Evolutionary conservation across 2,113 vertebrate species (phyloP).

Genomic region (zebrafish (Danio rerio)): GRCz12tu NC_133193.1:36771001-36771500

Average conservation of each 20-base stretch:
- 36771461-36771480: constrained; percentile 47
- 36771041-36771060: constrained; percentile 17
- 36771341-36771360: constrained; percentile 42
- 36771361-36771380: constrained; percentile 34
- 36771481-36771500: constrained; percentile 50
- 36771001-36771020: neutral
- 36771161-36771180: constrained; percentile 15
- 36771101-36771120: neutral
- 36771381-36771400: constrained; percentile 45
- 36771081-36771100: neutral
- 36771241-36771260: constrained; percentile 30
- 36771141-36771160: neutral
- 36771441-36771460: constrained; percentile 43
- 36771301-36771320: constrained; percentile 51
- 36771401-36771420: constrained; percentile 38
- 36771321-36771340: constrained; percentile 48
- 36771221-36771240: constrained; percentile 20
- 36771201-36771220: constrained; percentile 42
- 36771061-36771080: neutral
- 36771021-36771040: neutral
- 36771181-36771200: constrained; percentile 31
- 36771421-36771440: constrained; percentile 30
- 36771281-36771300: constrained; percentile 53
- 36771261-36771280: constrained; percentile 39
- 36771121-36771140: neutral